Evolutionary conservation across 2,888 invertebrate genomes (phyloP).

Genomic region (Polydesmus complanatus): DNA sequence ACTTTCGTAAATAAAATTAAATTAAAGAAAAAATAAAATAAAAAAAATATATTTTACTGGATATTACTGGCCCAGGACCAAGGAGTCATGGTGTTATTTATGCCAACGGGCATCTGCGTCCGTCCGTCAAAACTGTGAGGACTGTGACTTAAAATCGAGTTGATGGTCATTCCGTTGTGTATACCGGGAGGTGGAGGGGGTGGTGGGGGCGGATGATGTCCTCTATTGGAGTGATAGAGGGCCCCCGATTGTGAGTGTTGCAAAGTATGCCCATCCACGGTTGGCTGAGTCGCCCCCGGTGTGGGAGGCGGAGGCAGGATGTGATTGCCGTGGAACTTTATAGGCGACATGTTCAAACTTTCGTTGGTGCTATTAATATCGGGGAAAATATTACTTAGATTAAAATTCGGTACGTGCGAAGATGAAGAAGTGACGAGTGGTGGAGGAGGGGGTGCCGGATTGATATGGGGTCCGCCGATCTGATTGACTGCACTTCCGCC

Average conservation of each 20-base stretch:
- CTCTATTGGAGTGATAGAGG: conserved; percentile 22
- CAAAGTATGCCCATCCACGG: conserved; percentile 27
- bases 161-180: conserved; percentile 30
- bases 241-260: conserved; percentile 24
- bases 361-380: conserved; percentile 25
- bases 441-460: conserved; percentile 19
- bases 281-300: conserved; percentile 20
- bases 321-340: conserved; percentile 29
- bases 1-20: too few species aligned
- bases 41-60: conserved; percentile 8
- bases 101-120: conserved; percentile 23
- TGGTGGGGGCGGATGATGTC: conserved; percentile 30
- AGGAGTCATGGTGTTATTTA: conserved; percentile 28
- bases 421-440: conserved; percentile 22
- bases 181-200: conserved; percentile 25
- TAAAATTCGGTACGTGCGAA: conserved; percentile 31
- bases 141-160: conserved; percentile 31
- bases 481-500: conserved; percentile 24
- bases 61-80: not conserved
- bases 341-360: conserved; percentile 30
- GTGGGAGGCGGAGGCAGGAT: conserved; percentile 23
- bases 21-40: not conserved
- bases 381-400: conserved; percentile 29
- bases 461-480: conserved; percentile 5
- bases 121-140: conserved; percentile 30